Conservation (phyloP, 1,140 invertebrate genomes). For the Leptinotarsa texana region DNA sequence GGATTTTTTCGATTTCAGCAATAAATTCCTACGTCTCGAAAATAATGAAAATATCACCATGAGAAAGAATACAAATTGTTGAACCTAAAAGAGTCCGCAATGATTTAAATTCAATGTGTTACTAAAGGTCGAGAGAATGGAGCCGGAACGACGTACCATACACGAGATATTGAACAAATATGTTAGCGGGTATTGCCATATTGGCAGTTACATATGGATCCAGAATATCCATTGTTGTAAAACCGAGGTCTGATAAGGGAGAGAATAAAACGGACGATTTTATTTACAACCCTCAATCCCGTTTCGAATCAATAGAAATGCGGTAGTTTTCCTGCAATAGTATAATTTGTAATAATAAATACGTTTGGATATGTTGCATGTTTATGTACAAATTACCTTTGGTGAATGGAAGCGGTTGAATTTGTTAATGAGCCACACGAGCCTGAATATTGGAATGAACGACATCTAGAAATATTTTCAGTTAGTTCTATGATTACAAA, state of each 20-base stretch:
- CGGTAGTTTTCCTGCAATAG: not conserved
- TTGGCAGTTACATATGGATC: conserved; percentile 23
- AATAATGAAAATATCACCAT: conserved; percentile 6
- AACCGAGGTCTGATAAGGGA: conserved; percentile 11
- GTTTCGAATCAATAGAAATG: not conserved
- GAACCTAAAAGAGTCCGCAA: not conserved
- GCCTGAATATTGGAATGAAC: no score
- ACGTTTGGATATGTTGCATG: no score
- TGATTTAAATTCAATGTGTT: conserved; percentile 16
- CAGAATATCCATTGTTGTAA: conserved; percentile 14
- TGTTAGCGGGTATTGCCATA: conserved; percentile 15
- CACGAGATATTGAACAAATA: conserved; percentile 20
- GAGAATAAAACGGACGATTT: conserved; percentile 1
- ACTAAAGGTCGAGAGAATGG: not conserved
- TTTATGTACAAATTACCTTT: no score
- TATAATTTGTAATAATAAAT: no score
- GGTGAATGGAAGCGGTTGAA: no score
- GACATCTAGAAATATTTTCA: no score
- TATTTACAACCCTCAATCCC: not conserved
- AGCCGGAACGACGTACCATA: not conserved
- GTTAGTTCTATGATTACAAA: no score
- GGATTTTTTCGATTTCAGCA: not conserved
- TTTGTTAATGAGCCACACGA: no score
- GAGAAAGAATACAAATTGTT: conserved; percentile 1
- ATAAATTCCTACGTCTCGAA: not conserved